Evolutionary conservation across 2,888 invertebrate species (phyloP).

Genomic region (Boloria selene): DNA sequence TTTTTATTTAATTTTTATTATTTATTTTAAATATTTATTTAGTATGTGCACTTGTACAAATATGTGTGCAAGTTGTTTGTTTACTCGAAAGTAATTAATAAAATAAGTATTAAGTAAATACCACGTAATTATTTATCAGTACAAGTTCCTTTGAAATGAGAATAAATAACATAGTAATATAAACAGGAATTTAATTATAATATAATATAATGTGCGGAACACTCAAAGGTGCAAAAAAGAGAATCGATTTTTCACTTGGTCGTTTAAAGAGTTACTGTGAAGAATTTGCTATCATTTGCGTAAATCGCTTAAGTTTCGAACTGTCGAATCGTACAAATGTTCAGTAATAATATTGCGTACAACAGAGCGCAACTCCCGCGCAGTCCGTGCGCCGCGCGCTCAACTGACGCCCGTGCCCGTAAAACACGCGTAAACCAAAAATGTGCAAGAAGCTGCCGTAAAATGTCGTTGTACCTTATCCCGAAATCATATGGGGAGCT

Average conservation of each 20-base stretch:
- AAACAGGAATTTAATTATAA: neutral
- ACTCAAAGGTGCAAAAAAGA: neutral
- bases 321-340: slow-evolving; percentile 29
- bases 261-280: slow-evolving; percentile 14
- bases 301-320: slow-evolving; percentile 32
- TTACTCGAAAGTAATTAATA: too few species aligned
- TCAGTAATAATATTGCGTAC: slow-evolving; percentile 30
- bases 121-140: too few species aligned
- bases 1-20: too few species aligned
- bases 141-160: neutral
- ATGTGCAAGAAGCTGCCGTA: slow-evolving; percentile 42
- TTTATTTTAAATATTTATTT: too few species aligned
- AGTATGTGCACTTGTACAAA: too few species aligned
- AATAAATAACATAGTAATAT: neutral
- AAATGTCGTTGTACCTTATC: slow-evolving; percentile 58
- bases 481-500: slow-evolving; percentile 47
- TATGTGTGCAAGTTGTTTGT: too few species aligned
- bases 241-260: slow-evolving; percentile 4
- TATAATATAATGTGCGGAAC: neutral
- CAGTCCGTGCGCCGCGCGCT: slow-evolving; percentile 51
- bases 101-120: too few species aligned
- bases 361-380: slow-evolving; percentile 34
- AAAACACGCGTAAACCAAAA: slow-evolving; percentile 39
- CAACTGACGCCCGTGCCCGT: slow-evolving; percentile 51
- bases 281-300: slow-evolving; percentile 39